Evolutionary conservation across 2,113 vertebrate genomes (phyloP).

Genomic region (Gavia stellata): DNA sequence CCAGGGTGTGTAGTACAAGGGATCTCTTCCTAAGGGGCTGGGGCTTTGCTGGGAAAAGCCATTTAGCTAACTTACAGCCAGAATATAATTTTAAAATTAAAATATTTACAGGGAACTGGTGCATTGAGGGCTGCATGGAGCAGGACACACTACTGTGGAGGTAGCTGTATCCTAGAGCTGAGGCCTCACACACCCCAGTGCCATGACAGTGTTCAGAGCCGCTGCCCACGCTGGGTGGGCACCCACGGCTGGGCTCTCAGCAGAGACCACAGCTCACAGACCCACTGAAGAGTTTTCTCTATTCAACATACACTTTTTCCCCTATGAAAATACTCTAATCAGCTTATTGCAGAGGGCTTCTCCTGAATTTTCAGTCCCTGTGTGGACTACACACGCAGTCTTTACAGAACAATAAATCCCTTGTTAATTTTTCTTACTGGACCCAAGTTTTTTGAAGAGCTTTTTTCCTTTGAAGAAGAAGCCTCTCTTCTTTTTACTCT

Average conservation of each 20-base stretch:
- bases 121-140: neutral
- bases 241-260: neutral
- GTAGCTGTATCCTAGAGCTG: neutral
- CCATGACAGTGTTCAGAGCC: neutral
- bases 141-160: neutral
- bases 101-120: constrained; percentile 40
- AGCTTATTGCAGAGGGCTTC: neutral
- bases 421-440: constrained; percentile 83
- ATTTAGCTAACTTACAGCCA: constrained; percentile 36
- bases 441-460: constrained; percentile 86
- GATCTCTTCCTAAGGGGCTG: neutral
- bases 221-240: neutral
- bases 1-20: neutral
- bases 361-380: neutral
- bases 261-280: neutral
- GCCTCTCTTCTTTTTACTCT: constrained; percentile 80
- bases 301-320: neutral
- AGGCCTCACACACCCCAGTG: neutral
- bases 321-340: neutral
- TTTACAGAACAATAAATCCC: neutral
- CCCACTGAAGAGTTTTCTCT: neutral
- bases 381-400: neutral
- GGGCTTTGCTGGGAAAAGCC: constrained; percentile 24
- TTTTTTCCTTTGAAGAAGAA: constrained; percentile 91
- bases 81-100: neutral